Evolutionary conservation across 2,113 vertebrate species (phyloP).

Genomic region (Heterotis niloticus): DNA sequence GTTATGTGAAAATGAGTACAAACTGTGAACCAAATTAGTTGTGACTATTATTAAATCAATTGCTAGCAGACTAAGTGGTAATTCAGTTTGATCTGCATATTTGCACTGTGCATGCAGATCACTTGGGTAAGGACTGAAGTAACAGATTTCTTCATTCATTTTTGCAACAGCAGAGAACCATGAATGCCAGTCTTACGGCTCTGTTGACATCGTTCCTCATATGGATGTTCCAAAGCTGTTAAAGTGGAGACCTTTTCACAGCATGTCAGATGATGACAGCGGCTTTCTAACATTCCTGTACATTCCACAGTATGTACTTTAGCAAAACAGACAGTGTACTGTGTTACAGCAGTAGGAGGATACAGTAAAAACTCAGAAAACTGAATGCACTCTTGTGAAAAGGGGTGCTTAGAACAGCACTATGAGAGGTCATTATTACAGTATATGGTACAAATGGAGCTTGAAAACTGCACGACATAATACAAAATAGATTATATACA

Average conservation of each 20-base stretch:
- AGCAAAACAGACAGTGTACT: background rate
- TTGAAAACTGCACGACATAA: no score
- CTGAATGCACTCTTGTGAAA: no score
- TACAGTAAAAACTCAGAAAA: constrained; percentile 12
- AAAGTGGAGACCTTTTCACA: constrained; percentile 38
- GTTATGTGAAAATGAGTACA: no score
- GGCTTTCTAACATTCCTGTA: background rate
- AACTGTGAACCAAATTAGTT: background rate
- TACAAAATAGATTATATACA: no score
- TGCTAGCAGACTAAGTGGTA: no score
- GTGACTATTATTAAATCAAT: no score
- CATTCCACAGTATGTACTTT: no score
- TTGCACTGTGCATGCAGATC: constrained; percentile 40
- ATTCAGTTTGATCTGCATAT: background rate
- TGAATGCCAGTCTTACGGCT: constrained; percentile 45
- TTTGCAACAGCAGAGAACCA: constrained; percentile 45
- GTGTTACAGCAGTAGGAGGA: constrained; percentile 22
- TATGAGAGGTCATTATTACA: no score
- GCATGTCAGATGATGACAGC: background rate
- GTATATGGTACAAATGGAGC: no score
- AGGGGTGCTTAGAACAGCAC: no score
- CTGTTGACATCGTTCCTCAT: constrained; percentile 48
- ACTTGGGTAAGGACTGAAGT: constrained; percentile 37
- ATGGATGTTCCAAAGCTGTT: constrained; percentile 44
- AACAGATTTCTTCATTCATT: constrained; percentile 38